Conservation (phyloP, 2,888 invertebrate genomes). For the Pyrocoelia pectoralis region DNA sequence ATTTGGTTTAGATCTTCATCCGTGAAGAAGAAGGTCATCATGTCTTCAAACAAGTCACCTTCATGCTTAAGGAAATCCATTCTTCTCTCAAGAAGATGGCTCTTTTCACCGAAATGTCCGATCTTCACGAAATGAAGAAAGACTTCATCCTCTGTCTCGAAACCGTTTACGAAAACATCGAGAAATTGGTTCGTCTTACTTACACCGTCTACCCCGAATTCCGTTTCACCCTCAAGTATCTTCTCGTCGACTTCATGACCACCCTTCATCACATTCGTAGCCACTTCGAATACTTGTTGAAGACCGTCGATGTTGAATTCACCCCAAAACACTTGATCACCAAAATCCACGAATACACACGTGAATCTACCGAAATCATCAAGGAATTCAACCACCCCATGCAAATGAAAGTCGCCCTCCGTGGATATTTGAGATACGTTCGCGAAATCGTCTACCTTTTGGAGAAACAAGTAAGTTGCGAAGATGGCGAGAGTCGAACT, state of each 20-base stretch:
- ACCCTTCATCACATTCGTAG: background rate
- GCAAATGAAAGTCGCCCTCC: conserved; percentile 6
- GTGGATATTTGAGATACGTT: conserved; percentile 6
- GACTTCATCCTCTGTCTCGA: background rate
- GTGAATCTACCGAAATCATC: conserved; percentile 1
- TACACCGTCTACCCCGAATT: conserved; percentile 8
- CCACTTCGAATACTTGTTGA: background rate
- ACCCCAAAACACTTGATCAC: background rate
- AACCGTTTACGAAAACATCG: background rate
- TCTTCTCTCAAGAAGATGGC: background rate
- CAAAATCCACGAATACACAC: background rate
- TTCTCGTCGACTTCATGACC: conserved; percentile 9
- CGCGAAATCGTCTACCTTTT: background rate
- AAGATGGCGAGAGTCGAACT: background rate
- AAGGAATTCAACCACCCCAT: conserved; percentile 1
- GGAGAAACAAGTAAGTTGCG: background rate
- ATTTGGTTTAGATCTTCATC: background rate
- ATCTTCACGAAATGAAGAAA: conserved; percentile 1
- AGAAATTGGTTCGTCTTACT: conserved; percentile 5
- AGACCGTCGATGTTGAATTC: background rate
- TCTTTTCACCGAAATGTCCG: background rate
- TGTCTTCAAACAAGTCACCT: conserved; percentile 1
- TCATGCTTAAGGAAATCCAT: conserved; percentile 1
- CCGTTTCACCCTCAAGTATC: conserved; percentile 4
- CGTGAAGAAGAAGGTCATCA: background rate